These are phyloP conservation scores for Microtus pennsylvanicus DNA, from an alignment of 2,113 vertebrate species.

Conservation along the genomic window DNA sequence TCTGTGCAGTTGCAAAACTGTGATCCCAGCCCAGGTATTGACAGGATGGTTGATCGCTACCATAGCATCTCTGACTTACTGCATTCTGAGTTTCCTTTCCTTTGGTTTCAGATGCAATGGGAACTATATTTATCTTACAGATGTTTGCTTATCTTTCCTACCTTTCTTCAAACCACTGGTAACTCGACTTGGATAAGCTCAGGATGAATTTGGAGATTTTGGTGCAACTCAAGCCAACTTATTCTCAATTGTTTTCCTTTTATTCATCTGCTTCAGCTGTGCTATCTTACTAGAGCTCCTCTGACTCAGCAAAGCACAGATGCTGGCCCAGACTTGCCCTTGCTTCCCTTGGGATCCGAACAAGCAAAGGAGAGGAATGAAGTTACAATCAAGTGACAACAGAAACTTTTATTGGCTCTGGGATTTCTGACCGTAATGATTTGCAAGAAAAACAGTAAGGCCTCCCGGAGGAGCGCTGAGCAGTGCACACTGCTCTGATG, in stretches of 20 bases:
- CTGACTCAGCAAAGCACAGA: not conserved
- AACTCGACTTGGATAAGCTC: conserved; percentile 2
- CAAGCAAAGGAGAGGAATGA: conserved; percentile 26
- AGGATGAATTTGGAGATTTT: not conserved
- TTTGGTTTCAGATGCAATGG: not conserved
- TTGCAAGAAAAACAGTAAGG: conserved; percentile 60
- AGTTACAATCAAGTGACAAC: conserved; percentile 51
- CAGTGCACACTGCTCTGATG: conserved; percentile 10
- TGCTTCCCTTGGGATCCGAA: conserved; percentile 4
- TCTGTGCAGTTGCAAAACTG: not conserved
- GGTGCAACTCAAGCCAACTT: conserved; percentile 42
- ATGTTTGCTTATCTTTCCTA: not conserved
- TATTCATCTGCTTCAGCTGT: not conserved
- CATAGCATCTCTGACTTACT: not conserved
- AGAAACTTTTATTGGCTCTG: conserved; percentile 58
- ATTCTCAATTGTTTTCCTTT: not conserved
- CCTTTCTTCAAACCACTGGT: not conserved
- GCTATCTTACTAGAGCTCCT: not conserved
- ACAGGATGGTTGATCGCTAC: not conserved
- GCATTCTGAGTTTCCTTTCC: not conserved
- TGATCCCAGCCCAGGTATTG: not conserved
- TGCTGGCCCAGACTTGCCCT: conserved; percentile 26
- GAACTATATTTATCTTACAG: conserved; percentile 4
- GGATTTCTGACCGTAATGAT: conserved; percentile 60
- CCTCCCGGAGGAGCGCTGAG: conserved; percentile 45